Percentiles rank a stretch among this genome's conserved stretches.
These are phyloP conservation scores for Oreohelix idahoensis DNA, from an alignment of 1,140 invertebrate genomes.

Conservation along the genomic window DNA sequence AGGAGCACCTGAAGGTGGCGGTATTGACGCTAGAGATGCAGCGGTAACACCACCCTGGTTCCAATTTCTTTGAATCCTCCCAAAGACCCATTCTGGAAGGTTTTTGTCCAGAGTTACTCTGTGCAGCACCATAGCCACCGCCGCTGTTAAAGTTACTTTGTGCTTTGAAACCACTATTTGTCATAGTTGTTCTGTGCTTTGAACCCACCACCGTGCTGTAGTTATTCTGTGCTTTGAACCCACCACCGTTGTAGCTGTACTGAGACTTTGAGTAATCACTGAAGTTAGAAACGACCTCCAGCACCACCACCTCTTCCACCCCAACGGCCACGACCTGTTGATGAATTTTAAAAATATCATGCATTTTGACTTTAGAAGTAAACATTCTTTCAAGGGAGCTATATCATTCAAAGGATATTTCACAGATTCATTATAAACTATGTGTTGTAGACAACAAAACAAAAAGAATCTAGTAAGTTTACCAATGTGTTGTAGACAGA, in stretches of 20 bases:
- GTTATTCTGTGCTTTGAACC: background rate
- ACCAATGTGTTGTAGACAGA: no score
- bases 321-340: conserved; percentile 44
- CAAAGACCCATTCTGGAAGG: background rate
- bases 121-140: background rate
- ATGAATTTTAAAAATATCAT: no score
- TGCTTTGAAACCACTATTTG: conserved; percentile 15
- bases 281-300: conserved; percentile 5
- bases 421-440: no score
- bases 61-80: conserved; percentile 19
- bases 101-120: background rate
- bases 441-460: no score
- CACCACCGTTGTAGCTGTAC: conserved; percentile 1
- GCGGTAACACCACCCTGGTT: conserved; percentile 23
- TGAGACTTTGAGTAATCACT: conserved; percentile 18
- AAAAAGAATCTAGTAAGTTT: no score
- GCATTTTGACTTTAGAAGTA: no score
- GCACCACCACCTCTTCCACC: conserved; percentile 21
- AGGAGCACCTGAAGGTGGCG: background rate
- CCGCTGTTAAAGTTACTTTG: conserved; percentile 6
- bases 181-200: conserved; percentile 12
- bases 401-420: no score
- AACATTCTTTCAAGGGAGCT: no score
- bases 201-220: conserved; percentile 15
- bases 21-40: conserved; percentile 9